A percentile compares a stretch with the other conserved stretches of the same genome.
phyloP scores from a whole-genome alignment of 2,113 vertebrate species.

The Phyllostomus hastatus region DNA sequence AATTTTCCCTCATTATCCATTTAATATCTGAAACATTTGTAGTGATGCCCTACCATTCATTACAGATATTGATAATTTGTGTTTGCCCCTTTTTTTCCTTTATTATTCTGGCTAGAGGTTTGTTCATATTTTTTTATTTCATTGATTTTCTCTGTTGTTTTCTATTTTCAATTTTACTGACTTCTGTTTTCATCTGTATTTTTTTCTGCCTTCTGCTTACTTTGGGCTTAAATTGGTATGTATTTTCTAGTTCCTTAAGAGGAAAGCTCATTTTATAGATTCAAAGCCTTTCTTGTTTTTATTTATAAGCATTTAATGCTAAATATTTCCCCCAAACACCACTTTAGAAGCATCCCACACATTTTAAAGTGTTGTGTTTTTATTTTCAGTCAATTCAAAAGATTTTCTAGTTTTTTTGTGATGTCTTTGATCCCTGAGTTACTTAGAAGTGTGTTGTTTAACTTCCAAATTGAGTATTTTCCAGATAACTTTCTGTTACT shows the following conservation, averaged over 20 bases:
- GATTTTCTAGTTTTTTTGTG: not conserved
- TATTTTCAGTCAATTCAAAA: not conserved
- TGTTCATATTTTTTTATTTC: not conserved
- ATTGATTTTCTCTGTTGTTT: not conserved
- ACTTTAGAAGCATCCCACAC: not conserved
- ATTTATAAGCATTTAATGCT: not conserved
- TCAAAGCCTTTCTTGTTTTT: not conserved
- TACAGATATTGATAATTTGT: not conserved
- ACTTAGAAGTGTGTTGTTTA: not conserved
- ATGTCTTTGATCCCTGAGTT: not conserved
- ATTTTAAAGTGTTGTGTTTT: not conserved
- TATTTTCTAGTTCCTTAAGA: conserved; percentile 23
- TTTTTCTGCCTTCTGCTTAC: not conserved
- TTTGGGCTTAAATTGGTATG: not conserved
- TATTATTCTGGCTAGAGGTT: not conserved
- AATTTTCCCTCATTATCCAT: not conserved
- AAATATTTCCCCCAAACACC: not conserved
- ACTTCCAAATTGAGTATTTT: not conserved
- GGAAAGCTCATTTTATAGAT: not conserved
- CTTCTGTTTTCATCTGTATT: not conserved
- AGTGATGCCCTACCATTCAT: not conserved
- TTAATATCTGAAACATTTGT: not conserved
- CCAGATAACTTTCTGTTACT: not conserved
- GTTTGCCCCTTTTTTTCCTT: not conserved
- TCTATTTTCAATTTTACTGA: not conserved